Evolutionary conservation across 2,113 vertebrate genomes (phyloP).

Genomic region (Anarrhichthys ocellatus): DNA sequence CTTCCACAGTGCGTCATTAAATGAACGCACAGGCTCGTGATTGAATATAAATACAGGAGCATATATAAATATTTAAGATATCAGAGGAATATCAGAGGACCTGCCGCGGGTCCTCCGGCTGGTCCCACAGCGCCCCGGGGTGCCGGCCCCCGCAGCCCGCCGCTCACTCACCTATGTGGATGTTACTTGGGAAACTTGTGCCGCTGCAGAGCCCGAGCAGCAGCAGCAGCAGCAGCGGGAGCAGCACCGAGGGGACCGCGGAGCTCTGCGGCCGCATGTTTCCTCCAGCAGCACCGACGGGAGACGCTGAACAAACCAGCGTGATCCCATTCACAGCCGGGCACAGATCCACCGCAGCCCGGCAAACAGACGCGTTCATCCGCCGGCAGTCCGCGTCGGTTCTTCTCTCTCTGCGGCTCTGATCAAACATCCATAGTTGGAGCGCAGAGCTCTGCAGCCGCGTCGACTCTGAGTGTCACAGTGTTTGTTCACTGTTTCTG

Average conservation of each 20-base stretch:
- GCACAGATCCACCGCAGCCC: constrained; percentile 64
- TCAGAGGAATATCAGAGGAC: too few relatives aligned
- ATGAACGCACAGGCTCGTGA: background rate
- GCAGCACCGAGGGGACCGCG: constrained; percentile 81
- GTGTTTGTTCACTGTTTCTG: constrained; percentile 16
- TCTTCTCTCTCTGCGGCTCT: background rate
- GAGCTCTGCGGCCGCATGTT: constrained; percentile 89
- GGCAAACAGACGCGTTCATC: constrained; percentile 25
- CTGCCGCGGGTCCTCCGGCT: too few relatives aligned
- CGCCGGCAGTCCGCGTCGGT: background rate
- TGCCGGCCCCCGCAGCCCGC: background rate
- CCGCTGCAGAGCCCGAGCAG: constrained; percentile 87
- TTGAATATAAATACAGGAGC: too few relatives aligned
- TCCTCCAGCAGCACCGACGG: constrained; percentile 84
- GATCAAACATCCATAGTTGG: constrained; percentile 33
- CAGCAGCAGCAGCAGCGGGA: constrained; percentile 86
- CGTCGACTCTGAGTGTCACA: constrained; percentile 17
- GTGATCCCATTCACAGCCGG: constrained; percentile 88
- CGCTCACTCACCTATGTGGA: constrained; percentile 94
- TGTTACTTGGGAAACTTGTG: constrained; percentile 98
- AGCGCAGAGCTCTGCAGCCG: constrained; percentile 37
- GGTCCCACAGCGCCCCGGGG: background rate
- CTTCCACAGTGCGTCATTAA: background rate
- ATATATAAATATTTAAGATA: too few relatives aligned
- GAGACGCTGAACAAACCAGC: constrained; percentile 85